Base-by-base conservation (phyloP, 2,888 invertebrate genomes). In the Deilephila elpenor region DNA sequence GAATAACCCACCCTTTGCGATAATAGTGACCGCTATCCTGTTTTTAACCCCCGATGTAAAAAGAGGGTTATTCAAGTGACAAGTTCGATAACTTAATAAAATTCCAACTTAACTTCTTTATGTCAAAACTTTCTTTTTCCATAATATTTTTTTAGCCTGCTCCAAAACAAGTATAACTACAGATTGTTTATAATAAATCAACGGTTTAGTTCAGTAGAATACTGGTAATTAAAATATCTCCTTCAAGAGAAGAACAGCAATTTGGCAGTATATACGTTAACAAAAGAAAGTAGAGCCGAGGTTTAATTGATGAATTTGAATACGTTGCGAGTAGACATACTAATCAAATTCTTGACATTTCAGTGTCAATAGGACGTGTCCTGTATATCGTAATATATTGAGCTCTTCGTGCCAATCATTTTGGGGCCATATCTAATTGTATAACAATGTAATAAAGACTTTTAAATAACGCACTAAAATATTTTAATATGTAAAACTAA, bases 271-370 rank as follows among this genome's bases (percentile, higher is more conserved):
- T 37, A 7, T 25, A 67, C 7, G 14, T 20, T 25, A 44, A 67
- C 51, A 67, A 67, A 51, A 51, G 20, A 67, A 44, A 67, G 34
- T 62, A 8, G 67, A 51, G 2, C 25, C 64, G 17, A 44, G 5
- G 37, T 67, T 25, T 67, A 51, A 67, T 67, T 67, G 51, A 67
- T 67, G 37, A 44, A 37, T 37, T 64, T 64, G 64, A 64, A 64
- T 64, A 37, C 44, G 11, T 44, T 37, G 8, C 37, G 20, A 67
- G 4, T 37, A 51, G 44, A 44, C 67, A 25, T 17, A 44, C 67
- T 67, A 44, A 51, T 67, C 51, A 67, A 67, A 67, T 67, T 51
- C 51, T 17, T 25, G 67, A 29, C 67, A 51, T 25, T 67, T 67
- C 17, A 17, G 67, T 67, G 67, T 51, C 44, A 67, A 44, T 67